Conservation (phyloP, 35 echinoderm and acorn worm genomes). For the Apostichopus parvimensis region DNA sequence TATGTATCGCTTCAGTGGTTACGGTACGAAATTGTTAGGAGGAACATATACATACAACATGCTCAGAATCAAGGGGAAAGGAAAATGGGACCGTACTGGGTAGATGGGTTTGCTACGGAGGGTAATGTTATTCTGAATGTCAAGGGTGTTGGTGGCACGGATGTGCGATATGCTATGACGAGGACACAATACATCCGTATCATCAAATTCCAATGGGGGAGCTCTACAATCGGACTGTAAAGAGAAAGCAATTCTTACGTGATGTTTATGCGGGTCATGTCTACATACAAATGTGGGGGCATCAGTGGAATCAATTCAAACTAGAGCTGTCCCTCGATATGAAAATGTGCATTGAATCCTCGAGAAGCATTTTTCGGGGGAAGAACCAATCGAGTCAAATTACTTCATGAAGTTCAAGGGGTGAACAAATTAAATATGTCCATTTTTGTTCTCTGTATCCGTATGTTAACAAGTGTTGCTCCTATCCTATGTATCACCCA, state of each 20-base stretch:
- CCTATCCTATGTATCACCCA: too few species aligned
- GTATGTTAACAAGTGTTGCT: too few species aligned
- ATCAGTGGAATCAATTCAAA: background rate
- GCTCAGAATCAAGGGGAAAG: slow-evolving; percentile 29
- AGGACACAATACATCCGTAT: slow-evolving; percentile 17
- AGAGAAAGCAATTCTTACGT: background rate
- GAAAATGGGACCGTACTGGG: background rate
- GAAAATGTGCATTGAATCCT: too few species aligned
- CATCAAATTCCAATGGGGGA: slow-evolving; percentile 10
- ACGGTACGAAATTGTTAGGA: background rate
- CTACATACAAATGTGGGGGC: slow-evolving; percentile 19
- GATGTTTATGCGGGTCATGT: background rate
- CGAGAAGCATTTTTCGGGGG: too few species aligned
- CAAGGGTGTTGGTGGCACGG: slow-evolving; percentile 49
- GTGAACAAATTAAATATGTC: too few species aligned
- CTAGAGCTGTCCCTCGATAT: too few species aligned
- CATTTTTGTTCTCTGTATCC: too few species aligned
- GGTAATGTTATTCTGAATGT: slow-evolving; percentile 13
- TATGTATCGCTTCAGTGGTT: slow-evolving; percentile 8
- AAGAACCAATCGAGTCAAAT: too few species aligned
- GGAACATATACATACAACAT: background rate
- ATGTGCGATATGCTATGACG: slow-evolving; percentile 14
- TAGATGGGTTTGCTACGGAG: slow-evolving; percentile 30
- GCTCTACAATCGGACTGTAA: background rate
- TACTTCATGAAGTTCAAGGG: too few species aligned